Conservation (phyloP, 2,113 vertebrate genomes). For the Pseudopipra pipra region DNA sequence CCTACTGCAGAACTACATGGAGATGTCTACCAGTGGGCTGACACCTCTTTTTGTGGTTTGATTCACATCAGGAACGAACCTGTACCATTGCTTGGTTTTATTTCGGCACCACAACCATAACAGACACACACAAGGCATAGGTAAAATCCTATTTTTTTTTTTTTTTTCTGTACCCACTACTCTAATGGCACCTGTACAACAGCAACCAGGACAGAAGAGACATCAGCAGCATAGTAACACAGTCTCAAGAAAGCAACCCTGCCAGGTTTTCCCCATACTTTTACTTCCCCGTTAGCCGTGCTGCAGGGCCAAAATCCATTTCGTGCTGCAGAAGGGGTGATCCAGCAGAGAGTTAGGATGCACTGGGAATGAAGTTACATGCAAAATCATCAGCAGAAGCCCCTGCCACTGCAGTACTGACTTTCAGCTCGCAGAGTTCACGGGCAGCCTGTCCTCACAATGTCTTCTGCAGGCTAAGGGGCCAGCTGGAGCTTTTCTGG, state of each 20-base stretch:
- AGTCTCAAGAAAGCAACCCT: neutral
- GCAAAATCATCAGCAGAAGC: conserved; percentile 34
- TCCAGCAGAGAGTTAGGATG: conserved; percentile 45
- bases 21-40: neutral
- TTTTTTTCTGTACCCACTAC: neutral
- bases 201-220: conserved; percentile 19
- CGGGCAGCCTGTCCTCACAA: conserved; percentile 30
- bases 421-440: conserved; percentile 51
- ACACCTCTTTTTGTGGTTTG: neutral
- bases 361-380: conserved; percentile 42
- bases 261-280: neutral
- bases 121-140: neutral
- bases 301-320: neutral
- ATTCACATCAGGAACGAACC: neutral
- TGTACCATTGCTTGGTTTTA: neutral
- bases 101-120: conserved; percentile 8
- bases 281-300: neutral
- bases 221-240: neutral
- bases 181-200: conserved; percentile 9
- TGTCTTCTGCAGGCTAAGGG: conserved; percentile 45
- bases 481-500: conserved; percentile 36
- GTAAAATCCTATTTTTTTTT: neutral
- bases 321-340: neutral
- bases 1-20: neutral
- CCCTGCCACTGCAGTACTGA: conserved; percentile 14